Evolutionary conservation across 2,888 invertebrate genomes (phyloP), one percentile per base, ranked within the genome.

Genomic region (Trichopoda pennipes): DNA sequence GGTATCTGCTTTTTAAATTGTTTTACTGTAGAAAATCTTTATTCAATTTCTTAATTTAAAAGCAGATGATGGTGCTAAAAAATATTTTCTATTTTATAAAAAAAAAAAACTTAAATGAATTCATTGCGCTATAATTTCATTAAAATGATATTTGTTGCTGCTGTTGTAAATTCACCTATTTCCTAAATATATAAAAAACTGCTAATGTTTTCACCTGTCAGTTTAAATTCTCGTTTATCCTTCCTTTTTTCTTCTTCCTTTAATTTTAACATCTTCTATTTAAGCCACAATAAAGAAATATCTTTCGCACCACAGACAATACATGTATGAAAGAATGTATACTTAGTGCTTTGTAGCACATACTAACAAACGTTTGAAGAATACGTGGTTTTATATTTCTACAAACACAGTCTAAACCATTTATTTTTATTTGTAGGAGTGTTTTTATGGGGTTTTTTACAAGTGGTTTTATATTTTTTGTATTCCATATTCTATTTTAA

Each of bases 131-230:
- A 69, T 74, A 74, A 80, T 74, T 74, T 74, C 68, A 66, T 80
- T 80, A 68, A 80, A 80, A 74, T 53, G 38, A 55, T 74, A 55
- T 60, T 73, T 73, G 23, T 58, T 60, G 44, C 19, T 44, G 42
- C 35, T 58, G 56, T n/a, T 51, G 61, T 76, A 42, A 61, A 44
- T 49, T 47, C 55, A 51, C 38, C 77, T 64, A 21, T 55, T 61
- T 68, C 61, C 21, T 68, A 38, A 68, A 69, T 74, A 38, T 42
- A 38, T 38, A 38, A 61, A 61, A 56, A 70, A 56, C 55, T 70
- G 68, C 49, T 74, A 74, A 80, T 80, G 79, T 61, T 80, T 74
- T 74, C 61, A 69, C 14, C 68, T 74, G 79, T 74, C 79, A 80
- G 79, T 69, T 68, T 66, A 68, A 68, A 68, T 73, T 73, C 55